These are phyloP conservation scores for Manacus vitellinus DNA, from an alignment of 2,113 vertebrate species.

Conservation along the genomic window DNA sequence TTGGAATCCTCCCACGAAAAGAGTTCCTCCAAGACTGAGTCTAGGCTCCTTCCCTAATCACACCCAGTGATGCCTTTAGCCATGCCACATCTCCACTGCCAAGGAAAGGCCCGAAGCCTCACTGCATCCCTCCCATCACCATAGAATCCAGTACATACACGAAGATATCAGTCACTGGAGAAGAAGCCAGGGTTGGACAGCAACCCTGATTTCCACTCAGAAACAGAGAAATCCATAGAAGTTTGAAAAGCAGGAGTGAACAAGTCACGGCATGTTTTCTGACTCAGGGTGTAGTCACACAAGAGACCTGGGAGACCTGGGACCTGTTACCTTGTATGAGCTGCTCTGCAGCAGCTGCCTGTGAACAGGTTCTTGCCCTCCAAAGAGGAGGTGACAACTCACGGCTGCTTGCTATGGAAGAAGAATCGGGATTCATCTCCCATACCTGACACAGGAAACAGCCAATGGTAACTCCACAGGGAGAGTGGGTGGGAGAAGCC, in stretches of 20 bases:
- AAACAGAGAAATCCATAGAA: neutral
- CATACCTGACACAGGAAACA: neutral
- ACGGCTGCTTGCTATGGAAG: neutral
- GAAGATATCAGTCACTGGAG: neutral
- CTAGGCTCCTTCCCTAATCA: neutral
- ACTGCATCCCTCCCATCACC: neutral
- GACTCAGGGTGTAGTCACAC: fast-evolving
- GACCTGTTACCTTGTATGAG: neutral
- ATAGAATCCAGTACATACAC: neutral
- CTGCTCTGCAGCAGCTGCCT: neutral
- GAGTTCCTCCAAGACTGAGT: neutral
- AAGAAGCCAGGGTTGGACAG: neutral
- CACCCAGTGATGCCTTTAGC: neutral
- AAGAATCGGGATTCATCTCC: neutral
- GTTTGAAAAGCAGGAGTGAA: neutral
- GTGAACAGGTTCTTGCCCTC: neutral
- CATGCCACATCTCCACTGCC: neutral
- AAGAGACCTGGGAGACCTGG: neutral
- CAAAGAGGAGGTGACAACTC: neutral
- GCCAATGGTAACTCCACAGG: neutral
- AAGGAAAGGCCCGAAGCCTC: neutral
- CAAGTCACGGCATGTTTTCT: neutral
- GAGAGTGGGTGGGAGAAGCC: neutral
- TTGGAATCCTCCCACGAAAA: neutral
- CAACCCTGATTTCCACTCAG: neutral